phyloP scores from a whole-genome alignment of 2,797 vertebrate species.

The Gallinago nigripennis region DNA sequence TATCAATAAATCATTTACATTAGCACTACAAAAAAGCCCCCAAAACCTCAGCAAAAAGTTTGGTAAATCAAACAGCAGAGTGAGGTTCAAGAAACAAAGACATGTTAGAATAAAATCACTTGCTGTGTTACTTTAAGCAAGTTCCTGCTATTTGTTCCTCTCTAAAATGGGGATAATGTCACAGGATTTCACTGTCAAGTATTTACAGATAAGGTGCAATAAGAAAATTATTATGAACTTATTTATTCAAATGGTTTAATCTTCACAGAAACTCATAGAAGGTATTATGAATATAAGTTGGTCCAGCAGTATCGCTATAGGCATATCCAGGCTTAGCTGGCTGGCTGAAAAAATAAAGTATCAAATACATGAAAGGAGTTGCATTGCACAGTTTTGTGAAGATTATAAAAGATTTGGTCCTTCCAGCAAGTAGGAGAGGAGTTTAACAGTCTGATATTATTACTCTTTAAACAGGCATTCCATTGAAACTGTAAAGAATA shows the following conservation, averaged over 20 bases:
- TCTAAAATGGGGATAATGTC: neutral
- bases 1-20: neutral
- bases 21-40: neutral
- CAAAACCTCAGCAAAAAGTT: neutral
- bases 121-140: neutral
- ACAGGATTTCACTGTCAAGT: neutral
- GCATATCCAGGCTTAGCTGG: neutral
- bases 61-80: neutral
- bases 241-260: neutral
- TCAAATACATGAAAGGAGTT: neutral
- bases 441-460: neutral
- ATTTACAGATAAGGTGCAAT: neutral
- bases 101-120: neutral
- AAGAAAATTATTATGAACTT: neutral
- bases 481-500: slow-evolving; percentile 16
- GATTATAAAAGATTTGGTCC: neutral
- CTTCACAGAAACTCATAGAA: neutral
- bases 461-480: neutral
- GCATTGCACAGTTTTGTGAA: neutral
- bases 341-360: neutral
- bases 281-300: neutral
- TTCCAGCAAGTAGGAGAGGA: neutral
- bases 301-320: neutral
- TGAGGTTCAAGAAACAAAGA: neutral
- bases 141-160: neutral